Evolutionary conservation across 2,113 vertebrate genomes (phyloP).

Genomic region (Azemiops feae): DNA sequence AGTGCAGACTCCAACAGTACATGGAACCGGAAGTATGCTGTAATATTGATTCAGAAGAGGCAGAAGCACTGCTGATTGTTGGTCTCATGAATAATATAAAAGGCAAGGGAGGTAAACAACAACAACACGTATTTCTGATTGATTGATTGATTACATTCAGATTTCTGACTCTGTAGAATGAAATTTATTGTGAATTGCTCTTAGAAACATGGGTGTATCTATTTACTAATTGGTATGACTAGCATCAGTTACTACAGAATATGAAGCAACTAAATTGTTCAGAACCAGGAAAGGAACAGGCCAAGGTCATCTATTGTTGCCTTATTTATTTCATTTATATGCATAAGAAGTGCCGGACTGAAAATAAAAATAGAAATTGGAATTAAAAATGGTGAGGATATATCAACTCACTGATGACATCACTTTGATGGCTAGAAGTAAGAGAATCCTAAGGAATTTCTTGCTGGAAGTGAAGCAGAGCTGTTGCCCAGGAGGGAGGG

Average conservation of each 20-base stretch:
- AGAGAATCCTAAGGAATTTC: neutral
- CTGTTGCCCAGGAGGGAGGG: neutral
- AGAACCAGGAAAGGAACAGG: neutral
- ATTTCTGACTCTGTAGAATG: neutral
- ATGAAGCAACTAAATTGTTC: neutral
- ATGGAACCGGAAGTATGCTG: neutral
- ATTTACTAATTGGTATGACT: neutral
- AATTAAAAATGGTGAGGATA: neutral
- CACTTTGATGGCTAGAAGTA: neutral
- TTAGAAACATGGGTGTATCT: neutral
- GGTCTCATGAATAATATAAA: neutral
- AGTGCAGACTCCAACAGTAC: neutral
- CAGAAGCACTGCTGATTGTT: neutral
- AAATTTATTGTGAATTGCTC: neutral
- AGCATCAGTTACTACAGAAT: neutral
- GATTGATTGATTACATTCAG: neutral
- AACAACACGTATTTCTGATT: neutral
- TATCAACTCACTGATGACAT: neutral
- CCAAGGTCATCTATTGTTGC: neutral
- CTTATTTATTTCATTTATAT: neutral
- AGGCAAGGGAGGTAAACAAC: neutral
- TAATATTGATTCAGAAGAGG: neutral
- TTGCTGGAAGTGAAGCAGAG: neutral
- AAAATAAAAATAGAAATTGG: neutral
- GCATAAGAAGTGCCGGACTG: neutral